Percentiles rank a stretch among this genome's conserved stretches.
phyloP scores from a whole-genome alignment of 2,888 invertebrate species.

The Coelopa pilipes region DNA sequence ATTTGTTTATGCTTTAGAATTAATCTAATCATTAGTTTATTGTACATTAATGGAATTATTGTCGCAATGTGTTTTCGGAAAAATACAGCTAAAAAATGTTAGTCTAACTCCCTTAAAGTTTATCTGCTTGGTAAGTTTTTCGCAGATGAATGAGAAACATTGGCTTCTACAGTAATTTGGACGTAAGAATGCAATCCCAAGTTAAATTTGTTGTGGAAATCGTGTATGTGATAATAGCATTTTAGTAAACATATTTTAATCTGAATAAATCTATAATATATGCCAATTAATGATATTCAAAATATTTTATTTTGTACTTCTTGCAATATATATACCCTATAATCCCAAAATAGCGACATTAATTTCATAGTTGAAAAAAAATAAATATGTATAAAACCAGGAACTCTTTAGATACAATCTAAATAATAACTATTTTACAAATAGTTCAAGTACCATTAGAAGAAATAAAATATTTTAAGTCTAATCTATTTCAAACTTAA shows the following conservation, averaged over 20 bases:
- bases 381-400: not conserved
- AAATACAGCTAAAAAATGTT: no score
- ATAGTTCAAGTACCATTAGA: not conserved
- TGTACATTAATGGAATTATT: constrained; percentile 3
- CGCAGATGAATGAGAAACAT: not conserved
- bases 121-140: not conserved
- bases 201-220: constrained; percentile 21
- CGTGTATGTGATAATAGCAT: constrained; percentile 37
- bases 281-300: constrained; percentile 11
- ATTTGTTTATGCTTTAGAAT: not conserved
- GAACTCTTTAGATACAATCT: not conserved
- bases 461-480: not conserved
- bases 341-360: constrained; percentile 8
- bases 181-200: constrained; percentile 1
- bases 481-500: constrained; percentile 33
- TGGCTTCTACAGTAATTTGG: not conserved
- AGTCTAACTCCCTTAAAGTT: no score
- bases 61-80: not conserved
- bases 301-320: not conserved
- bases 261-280: constrained; percentile 5
- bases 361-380: not conserved
- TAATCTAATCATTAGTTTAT: constrained; percentile 9
- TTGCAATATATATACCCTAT: no score
- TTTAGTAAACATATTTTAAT: constrained; percentile 21
- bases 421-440: not conserved